These are phyloP conservation scores for Leptoclinus maculatus DNA, from an alignment of 2,797 vertebrate species.

Conservation along the genomic window DNA sequence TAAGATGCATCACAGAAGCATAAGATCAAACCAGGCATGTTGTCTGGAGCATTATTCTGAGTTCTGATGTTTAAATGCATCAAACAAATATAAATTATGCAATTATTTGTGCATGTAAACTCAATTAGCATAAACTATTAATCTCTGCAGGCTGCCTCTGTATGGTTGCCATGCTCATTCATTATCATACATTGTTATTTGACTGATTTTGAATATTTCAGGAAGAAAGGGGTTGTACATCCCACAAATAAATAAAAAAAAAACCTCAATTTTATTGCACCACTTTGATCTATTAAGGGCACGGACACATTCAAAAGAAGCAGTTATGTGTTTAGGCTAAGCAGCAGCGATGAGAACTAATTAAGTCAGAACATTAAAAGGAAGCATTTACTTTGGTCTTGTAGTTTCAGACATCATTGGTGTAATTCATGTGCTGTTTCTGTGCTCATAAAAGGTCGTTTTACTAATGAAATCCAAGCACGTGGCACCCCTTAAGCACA, in stretches of 20 bases:
- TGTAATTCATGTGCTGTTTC: conserved; percentile 64
- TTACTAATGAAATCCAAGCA: conserved; percentile 70
- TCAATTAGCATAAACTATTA: conserved; percentile 6
- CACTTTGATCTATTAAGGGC: conserved; percentile 46
- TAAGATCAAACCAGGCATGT: conserved; percentile 3
- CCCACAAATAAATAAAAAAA: conserved; percentile 22
- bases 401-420: conserved; percentile 73
- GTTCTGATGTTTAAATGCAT: conserved; percentile 14
- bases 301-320: conserved; percentile 40
- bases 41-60: conserved; percentile 1
- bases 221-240: background rate
- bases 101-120: conserved; percentile 27
- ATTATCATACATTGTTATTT: conserved; percentile 15
- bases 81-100: conserved; percentile 4
- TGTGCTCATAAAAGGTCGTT: conserved; percentile 50
- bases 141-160: conserved; percentile 25
- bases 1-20: conserved; percentile 1
- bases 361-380: conserved; percentile 71
- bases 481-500: conserved; percentile 59
- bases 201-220: conserved; percentile 20
- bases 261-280: conserved; percentile 33
- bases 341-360: conserved; percentile 64
- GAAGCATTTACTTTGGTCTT: conserved; percentile 66
- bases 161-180: background rate
- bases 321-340: conserved; percentile 50